Evolutionary conservation across 2,888 invertebrate species (phyloP).

Genomic region (Abrostola triplasia): DNA sequence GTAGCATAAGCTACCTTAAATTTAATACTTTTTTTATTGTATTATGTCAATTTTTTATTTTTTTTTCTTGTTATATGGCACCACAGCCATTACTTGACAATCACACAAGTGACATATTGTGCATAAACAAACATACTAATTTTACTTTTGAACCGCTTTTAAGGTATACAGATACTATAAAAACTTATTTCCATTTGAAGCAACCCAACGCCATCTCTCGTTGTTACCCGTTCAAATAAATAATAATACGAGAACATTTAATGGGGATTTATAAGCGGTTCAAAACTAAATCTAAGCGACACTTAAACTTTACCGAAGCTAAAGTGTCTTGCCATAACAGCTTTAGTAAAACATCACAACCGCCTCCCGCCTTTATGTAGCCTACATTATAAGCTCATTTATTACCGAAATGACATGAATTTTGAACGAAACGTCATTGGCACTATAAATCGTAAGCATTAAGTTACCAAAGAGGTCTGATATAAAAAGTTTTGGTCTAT

Average conservation of each 20-base stretch:
- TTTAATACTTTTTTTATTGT: constrained; percentile 85
- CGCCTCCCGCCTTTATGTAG: constrained; percentile 69
- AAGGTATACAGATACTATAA: constrained; percentile 14
- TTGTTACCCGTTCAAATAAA: not conserved
- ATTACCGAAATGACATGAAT: constrained; percentile 60
- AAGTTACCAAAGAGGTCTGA: constrained; percentile 51
- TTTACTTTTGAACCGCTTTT: constrained; percentile 50
- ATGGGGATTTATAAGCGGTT: constrained; percentile 54
- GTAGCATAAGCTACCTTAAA: constrained; percentile 79
- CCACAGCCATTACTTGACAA: constrained; percentile 79
- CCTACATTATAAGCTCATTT: constrained; percentile 75
- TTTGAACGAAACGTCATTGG: constrained; percentile 62
- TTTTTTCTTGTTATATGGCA: constrained; percentile 84
- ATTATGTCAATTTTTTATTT: constrained; percentile 85
- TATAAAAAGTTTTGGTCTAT: constrained; percentile 43
- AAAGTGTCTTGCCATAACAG: constrained; percentile 68
- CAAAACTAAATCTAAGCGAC: constrained; percentile 59
- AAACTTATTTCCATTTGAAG: constrained; percentile 7
- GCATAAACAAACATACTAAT: constrained; percentile 68
- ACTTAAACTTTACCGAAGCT: constrained; percentile 62
- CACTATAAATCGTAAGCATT: constrained; percentile 61
- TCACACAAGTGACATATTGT: constrained; percentile 72
- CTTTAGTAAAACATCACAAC: constrained; percentile 74
- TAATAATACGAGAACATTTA: not conserved
- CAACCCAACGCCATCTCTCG: constrained; percentile 28